Conservation (phyloP, 2,888 invertebrate species). For the Cremastinae sp. region DNA sequence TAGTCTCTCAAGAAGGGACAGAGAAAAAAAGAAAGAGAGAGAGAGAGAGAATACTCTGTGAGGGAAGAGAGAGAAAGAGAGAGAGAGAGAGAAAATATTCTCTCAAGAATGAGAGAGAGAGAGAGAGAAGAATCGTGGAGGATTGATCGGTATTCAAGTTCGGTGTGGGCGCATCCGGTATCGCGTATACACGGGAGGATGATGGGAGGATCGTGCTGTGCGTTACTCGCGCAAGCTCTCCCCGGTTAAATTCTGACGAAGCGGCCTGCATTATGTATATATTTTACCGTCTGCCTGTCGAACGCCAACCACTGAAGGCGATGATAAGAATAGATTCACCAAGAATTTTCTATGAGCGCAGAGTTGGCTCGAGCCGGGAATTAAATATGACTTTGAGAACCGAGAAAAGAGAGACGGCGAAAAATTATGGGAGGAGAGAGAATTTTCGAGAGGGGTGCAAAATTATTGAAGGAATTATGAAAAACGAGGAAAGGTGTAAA, state of each 20-base stretch:
- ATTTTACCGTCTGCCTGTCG: constrained; percentile 45
- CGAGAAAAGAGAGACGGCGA: not conserved
- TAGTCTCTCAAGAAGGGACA: too few species aligned
- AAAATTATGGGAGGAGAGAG: not conserved
- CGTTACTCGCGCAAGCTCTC: constrained; percentile 69
- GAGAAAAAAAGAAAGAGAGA: constrained; percentile 37
- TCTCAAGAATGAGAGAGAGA: constrained; percentile 5
- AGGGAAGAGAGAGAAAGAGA: too few species aligned
- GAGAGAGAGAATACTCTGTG: not conserved
- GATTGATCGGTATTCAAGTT: constrained; percentile 77
- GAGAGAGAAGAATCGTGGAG: not conserved
- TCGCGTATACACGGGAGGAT: constrained; percentile 42
- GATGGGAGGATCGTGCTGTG: constrained; percentile 47
- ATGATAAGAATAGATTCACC: constrained; percentile 74
- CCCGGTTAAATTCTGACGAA: constrained; percentile 65
- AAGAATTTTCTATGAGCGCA: constrained; percentile 71
- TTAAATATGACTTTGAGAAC: constrained; percentile 18
- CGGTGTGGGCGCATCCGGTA: constrained; percentile 77
- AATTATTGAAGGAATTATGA: constrained; percentile 7
- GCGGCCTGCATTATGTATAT: constrained; percentile 77
- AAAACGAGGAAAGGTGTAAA: constrained; percentile 8
- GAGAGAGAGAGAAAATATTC: too few species aligned
- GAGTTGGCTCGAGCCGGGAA: constrained; percentile 26
- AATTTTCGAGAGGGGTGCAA: not conserved
- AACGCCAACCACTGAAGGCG: constrained; percentile 58